Evolutionary conservation across 2,888 invertebrate species (phyloP), one percentile per base, ranked within the genome.

Genomic region (Sylvicola fuscatus): DNA sequence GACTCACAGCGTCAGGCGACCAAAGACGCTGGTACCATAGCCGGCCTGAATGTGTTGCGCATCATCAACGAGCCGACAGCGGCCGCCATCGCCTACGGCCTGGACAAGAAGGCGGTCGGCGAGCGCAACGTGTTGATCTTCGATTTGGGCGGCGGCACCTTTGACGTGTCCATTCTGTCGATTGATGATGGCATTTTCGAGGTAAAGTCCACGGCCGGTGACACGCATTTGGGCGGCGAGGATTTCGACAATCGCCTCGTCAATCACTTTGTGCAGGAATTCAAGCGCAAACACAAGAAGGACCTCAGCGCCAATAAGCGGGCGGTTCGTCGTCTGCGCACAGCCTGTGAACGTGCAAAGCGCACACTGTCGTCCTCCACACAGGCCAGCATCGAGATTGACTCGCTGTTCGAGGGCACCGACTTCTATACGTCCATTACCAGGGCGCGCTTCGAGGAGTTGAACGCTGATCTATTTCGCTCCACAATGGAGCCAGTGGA

Each of bases 1-100:
- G 97, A 98, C 56, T 95, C 95, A 0, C 97, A 98, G 60, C 68
- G 97, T 54, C 95, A 95, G 64, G 95, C 97, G 5, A 97, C 97
- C 2, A 92, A 92, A 61, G 81, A 81, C 64, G 82, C 93, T 44
- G 92, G 93, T 45, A 76, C 78, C 48, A 82, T 83, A 60, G 78
- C 92, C 45, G 89, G 87, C 37, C 60, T 92, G 42, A 87, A 92
- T 51, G 83, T 92, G 40, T 66, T 92, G 43, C 70, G 90, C 51
- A 90, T 92, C 46, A 84, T 87, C 53, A 87, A 87, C 53, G 89
- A 90, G 60, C 89, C 89, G 3, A 89, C 87, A 33, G 83, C 82
- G 41, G 87, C 84, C 41, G 89, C 89, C 49, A 77, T 89, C 58
- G 87, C 89, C 33, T 89, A 92, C 56, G 92, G 92, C 46, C 66